Base-by-base conservation (phyloP, 2,113 vertebrate species). In the Axis porcinus region DNA sequence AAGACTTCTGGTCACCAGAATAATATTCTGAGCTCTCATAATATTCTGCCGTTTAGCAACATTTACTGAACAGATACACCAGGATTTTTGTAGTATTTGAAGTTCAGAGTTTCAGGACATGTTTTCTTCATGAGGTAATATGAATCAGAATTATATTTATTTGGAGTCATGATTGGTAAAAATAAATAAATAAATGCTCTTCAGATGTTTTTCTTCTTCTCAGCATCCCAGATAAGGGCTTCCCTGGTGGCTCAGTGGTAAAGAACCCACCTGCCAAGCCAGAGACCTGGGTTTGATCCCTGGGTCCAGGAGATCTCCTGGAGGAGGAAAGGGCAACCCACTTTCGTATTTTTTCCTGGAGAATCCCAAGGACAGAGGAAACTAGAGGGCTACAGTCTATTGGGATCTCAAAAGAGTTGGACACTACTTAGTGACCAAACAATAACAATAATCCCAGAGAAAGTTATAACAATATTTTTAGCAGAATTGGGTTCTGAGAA, bases 131-230 rank as follows among this genome's bases (percentile, higher is more conserved):
- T 36, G 81, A 92, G 93, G 82, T 96, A 96, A 52, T 76, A 90
- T 19, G 33, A 94, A 78, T 86, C 89, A 52, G n/a, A 96, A 76
- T 92, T 90, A 36, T 64, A 33, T 47, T 95, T 93, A 64, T 82
- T 96, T 98, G 97, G 90, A 90, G 81, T 97, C 76, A 88, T 94
- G 96, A 76, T 82, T 86, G 43, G 21, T 40, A 2, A 33, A 64
- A 17, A 62, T 7, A 67, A 64, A 64, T 64, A 96, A 95, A 13
- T 91, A 96, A 92, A 92, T 54, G 79, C n/a, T n/a, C 23, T 12
- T 86, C 28, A 92, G 85, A 23, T 1, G 30, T 0, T 3, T 92
- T 82, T 52, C 50, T 23, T 28, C n/a, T 4, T 30, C 10, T 50
- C 15, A 4, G 13, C 82, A 47, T 50, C 58, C 40, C 47, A 86